Conservation (phyloP, 2,888 invertebrate species). For the Harmothoe impar region DNA sequence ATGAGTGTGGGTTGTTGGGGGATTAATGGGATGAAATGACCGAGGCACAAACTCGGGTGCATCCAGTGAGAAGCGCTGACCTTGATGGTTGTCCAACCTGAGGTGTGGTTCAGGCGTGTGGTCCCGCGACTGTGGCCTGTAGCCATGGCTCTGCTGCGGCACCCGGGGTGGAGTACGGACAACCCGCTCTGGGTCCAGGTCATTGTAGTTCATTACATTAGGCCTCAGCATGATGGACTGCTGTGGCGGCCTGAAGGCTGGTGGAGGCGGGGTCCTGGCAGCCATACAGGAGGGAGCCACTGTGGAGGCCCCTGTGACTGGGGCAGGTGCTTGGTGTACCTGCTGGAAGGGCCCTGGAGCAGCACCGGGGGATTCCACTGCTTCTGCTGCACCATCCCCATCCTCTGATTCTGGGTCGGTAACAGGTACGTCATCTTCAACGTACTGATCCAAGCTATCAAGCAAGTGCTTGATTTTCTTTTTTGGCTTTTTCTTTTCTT, state of each 20-base stretch:
- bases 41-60: slow-evolving; percentile 72
- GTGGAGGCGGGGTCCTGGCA: background rate
- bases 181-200: slow-evolving; percentile 13
- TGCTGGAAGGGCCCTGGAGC: background rate
- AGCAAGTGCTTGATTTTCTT: slow-evolving; percentile 35
- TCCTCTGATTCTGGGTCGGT: slow-evolving; percentile 51
- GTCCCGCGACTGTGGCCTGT: background rate
- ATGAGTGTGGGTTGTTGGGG: background rate
- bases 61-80: slow-evolving; percentile 68
- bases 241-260: background rate
- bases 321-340: background rate
- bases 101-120: slow-evolving; percentile 33
- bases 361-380: slow-evolving; percentile 32
- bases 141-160: background rate
- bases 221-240: slow-evolving; percentile 22
- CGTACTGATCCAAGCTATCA: slow-evolving; percentile 36
- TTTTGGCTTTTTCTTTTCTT: slow-evolving; percentile 28
- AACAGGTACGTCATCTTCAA: slow-evolving; percentile 47
- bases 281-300: background rate
- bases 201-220: slow-evolving; percentile 42
- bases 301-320: background rate
- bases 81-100: background rate
- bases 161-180: slow-evolving; percentile 28
- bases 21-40: slow-evolving; percentile 51
- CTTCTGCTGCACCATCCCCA: background rate